Percentiles rank a stretch among this genome's conserved stretches.
These are phyloP conservation scores for Dolomedes plantarius DNA, from an alignment of 2,888 invertebrate species.

Conservation along the genomic window DNA sequence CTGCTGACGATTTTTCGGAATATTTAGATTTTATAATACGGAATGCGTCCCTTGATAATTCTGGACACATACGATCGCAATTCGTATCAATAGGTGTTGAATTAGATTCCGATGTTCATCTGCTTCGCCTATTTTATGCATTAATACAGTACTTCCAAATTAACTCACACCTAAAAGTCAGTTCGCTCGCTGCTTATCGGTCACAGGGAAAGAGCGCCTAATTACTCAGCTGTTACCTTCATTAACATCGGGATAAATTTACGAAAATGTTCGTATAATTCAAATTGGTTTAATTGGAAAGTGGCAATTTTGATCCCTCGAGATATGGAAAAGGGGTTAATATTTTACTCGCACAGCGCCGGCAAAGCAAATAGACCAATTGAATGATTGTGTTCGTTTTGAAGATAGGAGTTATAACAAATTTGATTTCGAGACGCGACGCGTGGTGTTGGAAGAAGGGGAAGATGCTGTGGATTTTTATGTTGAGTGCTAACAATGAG, in stretches of 20 bases:
- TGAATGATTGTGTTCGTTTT: background rate
- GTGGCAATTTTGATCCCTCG: slow-evolving; percentile 16
- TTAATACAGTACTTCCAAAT: slow-evolving; percentile 7
- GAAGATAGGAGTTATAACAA: background rate
- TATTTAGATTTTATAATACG: slow-evolving; percentile 16
- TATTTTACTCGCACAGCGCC: slow-evolving; percentile 9
- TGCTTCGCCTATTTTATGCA: slow-evolving; percentile 3
- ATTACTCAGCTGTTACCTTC: slow-evolving; percentile 21
- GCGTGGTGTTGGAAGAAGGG: background rate
- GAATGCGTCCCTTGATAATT: background rate
- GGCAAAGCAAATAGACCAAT: slow-evolving; percentile 14
- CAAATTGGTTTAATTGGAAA: slow-evolving; percentile 30
- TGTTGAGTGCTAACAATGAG: background rate
- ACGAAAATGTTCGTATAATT: slow-evolving; percentile 22
- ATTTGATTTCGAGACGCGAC: slow-evolving; percentile 9
- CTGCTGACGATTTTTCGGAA: background rate
- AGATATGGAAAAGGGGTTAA: slow-evolving; percentile 8
- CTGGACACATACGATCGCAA: slow-evolving; percentile 12
- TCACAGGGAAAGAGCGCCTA: slow-evolving; percentile 8
- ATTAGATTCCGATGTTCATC: slow-evolving; percentile 14
- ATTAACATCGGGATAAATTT: slow-evolving; percentile 24
- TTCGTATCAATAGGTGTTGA: slow-evolving; percentile 14
- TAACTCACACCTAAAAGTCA: slow-evolving; percentile 12
- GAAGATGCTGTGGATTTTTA: background rate
- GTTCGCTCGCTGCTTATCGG: slow-evolving; percentile 2